Percentiles rank a stretch among this genome's conserved stretches.
Conservation (phyloP, 2,888 invertebrate species). For the Erpobdella octoculata region DNA sequence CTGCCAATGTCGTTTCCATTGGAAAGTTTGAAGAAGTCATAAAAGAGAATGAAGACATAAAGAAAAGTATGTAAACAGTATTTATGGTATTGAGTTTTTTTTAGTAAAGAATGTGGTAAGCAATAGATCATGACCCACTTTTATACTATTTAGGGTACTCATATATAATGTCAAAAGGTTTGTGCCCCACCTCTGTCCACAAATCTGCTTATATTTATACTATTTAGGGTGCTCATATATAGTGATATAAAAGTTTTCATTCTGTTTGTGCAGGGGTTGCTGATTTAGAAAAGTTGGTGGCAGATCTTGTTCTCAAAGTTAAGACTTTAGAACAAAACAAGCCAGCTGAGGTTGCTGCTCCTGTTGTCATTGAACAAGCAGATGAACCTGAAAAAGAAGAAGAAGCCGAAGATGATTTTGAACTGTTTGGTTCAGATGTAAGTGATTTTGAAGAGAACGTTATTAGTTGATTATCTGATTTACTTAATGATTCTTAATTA, state of each 20-base stretch:
- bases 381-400: constrained; percentile 58
- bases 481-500: background rate
- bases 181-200: too few relatives aligned
- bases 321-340: constrained; percentile 2
- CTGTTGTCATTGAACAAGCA: constrained; percentile 7
- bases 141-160: too few relatives aligned
- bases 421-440: constrained; percentile 77
- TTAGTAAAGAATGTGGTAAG: too few relatives aligned
- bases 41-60: too few relatives aligned
- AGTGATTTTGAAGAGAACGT: background rate
- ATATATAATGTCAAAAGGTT: too few relatives aligned
- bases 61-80: too few relatives aligned
- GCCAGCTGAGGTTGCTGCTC: background rate
- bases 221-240: too few relatives aligned
- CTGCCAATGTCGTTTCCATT: constrained; percentile 7
- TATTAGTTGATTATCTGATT: background rate
- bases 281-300: background rate
- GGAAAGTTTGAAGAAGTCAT: constrained; percentile 32
- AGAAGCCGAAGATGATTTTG: constrained; percentile 72
- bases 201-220: too few relatives aligned
- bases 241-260: too few relatives aligned
- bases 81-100: too few relatives aligned
- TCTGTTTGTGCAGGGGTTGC: background rate
- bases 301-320: background rate
- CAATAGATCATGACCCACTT: too few relatives aligned